Evolutionary conservation across 2,888 invertebrate species (phyloP).

Genomic region (Brachylomia viminalis): DNA sequence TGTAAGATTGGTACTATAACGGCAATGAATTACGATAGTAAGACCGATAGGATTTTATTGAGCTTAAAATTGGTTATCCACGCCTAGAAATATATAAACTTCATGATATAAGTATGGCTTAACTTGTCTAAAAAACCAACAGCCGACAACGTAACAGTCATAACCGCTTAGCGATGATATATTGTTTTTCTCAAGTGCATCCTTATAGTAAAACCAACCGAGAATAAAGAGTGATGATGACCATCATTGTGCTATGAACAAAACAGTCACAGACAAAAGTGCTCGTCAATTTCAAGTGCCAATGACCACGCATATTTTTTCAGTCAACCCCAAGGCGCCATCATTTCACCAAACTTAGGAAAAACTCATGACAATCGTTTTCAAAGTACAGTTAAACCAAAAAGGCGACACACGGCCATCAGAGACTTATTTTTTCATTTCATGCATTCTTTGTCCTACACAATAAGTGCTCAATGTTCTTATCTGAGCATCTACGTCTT

Average conservation of each 20-base stretch:
- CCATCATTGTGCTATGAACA: constrained; percentile 42
- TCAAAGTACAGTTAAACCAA: constrained; percentile 77
- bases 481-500: constrained; percentile 80
- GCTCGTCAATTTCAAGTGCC: constrained; percentile 40
- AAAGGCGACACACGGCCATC: constrained; percentile 68
- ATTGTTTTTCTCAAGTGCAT: constrained; percentile 18
- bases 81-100: background rate
- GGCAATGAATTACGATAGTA: constrained; percentile 13
- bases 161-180: background rate
- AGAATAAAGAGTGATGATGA: too few species aligned
- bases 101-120: too few species aligned
- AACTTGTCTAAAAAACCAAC: background rate
- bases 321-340: constrained; percentile 61
- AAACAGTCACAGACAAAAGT: constrained; percentile 52
- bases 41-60: background rate
- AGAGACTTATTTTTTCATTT: constrained; percentile 72
- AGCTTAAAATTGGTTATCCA: background rate
- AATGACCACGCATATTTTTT: constrained; percentile 59
- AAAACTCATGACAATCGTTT: constrained; percentile 55
- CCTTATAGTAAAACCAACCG: background rate
- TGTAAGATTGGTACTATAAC: background rate
- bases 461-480: constrained; percentile 77
- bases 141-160: background rate
- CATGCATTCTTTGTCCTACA: constrained; percentile 73
- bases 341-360: constrained; percentile 41